These are phyloP conservation scores for Shargacucullia verbasci DNA, from an alignment of 2,888 invertebrate species.

Conservation along the genomic window DNA sequence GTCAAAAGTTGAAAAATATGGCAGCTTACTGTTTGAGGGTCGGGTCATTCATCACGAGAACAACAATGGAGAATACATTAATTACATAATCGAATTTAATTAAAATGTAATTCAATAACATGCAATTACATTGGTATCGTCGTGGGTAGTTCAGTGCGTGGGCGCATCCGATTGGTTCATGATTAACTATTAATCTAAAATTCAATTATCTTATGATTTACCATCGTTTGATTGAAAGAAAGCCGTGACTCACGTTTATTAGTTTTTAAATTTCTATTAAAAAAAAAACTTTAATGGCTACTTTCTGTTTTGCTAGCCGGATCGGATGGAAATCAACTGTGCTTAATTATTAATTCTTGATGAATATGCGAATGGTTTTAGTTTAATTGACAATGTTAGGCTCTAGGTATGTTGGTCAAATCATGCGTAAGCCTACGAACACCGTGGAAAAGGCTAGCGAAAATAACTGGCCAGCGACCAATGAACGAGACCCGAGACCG, in stretches of 20 bases:
- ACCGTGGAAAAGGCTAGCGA: too few relatives aligned
- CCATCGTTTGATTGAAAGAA: conserved; percentile 71
- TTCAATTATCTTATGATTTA: conserved; percentile 75
- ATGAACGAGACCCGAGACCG: too few relatives aligned
- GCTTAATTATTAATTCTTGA: conserved; percentile 28
- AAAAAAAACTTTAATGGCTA: conserved; percentile 44
- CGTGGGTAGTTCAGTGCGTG: conserved; percentile 71
- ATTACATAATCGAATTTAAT: conserved; percentile 62
- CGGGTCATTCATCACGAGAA: conserved; percentile 52
- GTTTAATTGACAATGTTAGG: neutral
- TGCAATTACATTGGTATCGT: conserved; percentile 63
- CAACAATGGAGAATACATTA: conserved; percentile 55
- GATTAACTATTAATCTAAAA: conserved; percentile 83
- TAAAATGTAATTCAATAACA: conserved; percentile 82
- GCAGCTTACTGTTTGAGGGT: conserved; percentile 69
- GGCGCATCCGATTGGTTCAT: conserved; percentile 63
- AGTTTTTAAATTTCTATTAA: conserved; percentile 53
- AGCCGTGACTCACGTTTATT: conserved; percentile 67
- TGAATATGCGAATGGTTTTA: neutral
- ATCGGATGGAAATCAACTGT: conserved; percentile 37
- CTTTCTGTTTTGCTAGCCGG: conserved; percentile 44
- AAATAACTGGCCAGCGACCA: too few relatives aligned
- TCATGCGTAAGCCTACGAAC: too few relatives aligned
- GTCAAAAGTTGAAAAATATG: conserved; percentile 75
- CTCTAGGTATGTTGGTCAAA: too few relatives aligned